Conservation (phyloP, 2,888 invertebrate species). For the Sialis lutaria region DNA sequence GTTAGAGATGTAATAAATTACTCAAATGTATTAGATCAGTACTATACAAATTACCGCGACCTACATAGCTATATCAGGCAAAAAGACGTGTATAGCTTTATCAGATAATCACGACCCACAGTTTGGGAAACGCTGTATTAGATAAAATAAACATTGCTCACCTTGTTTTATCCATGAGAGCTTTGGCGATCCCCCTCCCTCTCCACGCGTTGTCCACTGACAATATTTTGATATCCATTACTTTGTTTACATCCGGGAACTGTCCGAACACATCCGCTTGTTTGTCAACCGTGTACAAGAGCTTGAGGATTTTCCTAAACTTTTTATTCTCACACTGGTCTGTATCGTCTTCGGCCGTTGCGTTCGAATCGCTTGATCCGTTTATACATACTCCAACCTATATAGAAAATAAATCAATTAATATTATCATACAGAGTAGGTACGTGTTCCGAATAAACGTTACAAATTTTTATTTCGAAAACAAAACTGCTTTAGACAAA, state of each 20-base stretch:
- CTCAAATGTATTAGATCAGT: too few species aligned
- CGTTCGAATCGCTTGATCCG: constrained; percentile 20
- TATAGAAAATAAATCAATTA: constrained; percentile 2
- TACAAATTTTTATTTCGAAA: too few species aligned
- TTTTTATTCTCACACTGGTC: constrained; percentile 36
- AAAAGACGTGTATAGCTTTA: too few species aligned
- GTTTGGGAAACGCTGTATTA: too few species aligned
- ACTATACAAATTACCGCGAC: too few species aligned
- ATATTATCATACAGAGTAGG: too few species aligned
- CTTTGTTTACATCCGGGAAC: constrained; percentile 33
- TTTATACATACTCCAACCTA: constrained; percentile 22
- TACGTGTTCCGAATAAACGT: too few species aligned
- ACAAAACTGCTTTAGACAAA: too few species aligned
- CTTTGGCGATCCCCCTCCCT: constrained; percentile 46
- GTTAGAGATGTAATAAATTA: too few species aligned
- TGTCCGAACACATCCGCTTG: constrained; percentile 35
- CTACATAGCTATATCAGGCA: too few species aligned
- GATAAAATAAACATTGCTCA: constrained; percentile 14
- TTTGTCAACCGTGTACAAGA: constrained; percentile 37
- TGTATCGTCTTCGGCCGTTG: constrained; percentile 27
- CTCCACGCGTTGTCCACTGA: constrained; percentile 48
- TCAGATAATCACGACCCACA: too few species aligned
- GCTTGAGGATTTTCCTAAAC: constrained; percentile 43
- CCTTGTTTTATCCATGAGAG: constrained; percentile 41
- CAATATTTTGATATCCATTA: constrained; percentile 44